These are phyloP conservation scores for Chymomyza costata DNA, from an alignment of 1,140 invertebrate species.

Conservation along the genomic window DNA sequence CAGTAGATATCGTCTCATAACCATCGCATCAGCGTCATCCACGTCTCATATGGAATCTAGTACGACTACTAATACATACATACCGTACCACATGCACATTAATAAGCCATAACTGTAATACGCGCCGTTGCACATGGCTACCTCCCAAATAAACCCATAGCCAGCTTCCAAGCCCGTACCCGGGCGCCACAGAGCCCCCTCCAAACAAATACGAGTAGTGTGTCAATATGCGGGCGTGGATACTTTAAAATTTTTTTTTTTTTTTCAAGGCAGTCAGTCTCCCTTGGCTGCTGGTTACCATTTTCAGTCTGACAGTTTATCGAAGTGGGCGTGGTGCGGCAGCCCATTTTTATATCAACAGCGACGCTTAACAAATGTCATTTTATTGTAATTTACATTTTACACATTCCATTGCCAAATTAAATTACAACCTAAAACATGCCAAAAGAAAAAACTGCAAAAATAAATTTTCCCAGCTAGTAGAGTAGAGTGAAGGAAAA, in stretches of 20 bases:
- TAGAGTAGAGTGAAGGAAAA: background rate
- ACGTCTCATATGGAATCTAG: conserved; percentile 12
- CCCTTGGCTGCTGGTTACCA: too few species aligned
- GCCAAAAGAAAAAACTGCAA: background rate
- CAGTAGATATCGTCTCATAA: conserved; percentile 1
- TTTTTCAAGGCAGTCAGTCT: background rate
- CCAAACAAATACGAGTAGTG: conserved; percentile 1
- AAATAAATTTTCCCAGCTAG: background rate
- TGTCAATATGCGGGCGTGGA: conserved; percentile 13
- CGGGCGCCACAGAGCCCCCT: too few species aligned
- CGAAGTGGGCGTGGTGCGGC: conserved; percentile 8
- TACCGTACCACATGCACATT: conserved; percentile 40
- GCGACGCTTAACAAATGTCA: conserved; percentile 4
- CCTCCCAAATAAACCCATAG: background rate
- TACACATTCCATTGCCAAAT: conserved; percentile 15
- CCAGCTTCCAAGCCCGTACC: conserved; percentile 6
- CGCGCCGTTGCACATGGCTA: conserved; percentile 12
- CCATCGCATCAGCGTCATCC: background rate
- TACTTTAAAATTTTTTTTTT: too few species aligned
- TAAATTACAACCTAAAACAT: conserved; percentile 26
- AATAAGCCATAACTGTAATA: conserved; percentile 37
- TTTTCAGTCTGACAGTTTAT: too few species aligned
- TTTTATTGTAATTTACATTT: conserved; percentile 39
- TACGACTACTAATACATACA: too few species aligned
- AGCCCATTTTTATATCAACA: background rate